Percentiles rank a stretch among this genome's conserved stretches.
Conservation (phyloP, 64 coral and sea anemone species). For the Montipora capricornis region DNA sequence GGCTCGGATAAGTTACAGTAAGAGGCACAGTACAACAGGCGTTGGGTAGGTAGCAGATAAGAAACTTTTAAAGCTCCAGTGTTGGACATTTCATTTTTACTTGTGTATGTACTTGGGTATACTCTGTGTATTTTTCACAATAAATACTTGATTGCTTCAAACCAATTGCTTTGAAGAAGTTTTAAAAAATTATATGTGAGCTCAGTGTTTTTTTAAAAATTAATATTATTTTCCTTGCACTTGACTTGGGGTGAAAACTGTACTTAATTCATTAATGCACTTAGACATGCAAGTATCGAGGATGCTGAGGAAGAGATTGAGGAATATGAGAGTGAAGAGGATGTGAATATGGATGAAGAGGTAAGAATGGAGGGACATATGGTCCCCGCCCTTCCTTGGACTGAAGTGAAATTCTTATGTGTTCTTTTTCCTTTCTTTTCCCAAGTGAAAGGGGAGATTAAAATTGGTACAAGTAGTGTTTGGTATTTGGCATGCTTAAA, state of each 20-base stretch:
- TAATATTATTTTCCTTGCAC: too few relatives aligned
- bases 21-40: conserved; percentile 33
- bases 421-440: too few relatives aligned
- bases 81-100: neutral
- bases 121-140: too few relatives aligned
- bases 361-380: neutral
- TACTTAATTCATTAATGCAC: neutral
- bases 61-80: neutral
- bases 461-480: too few relatives aligned
- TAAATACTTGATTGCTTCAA: too few relatives aligned
- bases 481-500: too few relatives aligned
- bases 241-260: neutral
- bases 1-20: conserved; percentile 69
- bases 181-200: too few relatives aligned
- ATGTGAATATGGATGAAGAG: conserved; percentile 9
- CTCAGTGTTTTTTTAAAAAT: neutral
- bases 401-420: too few relatives aligned
- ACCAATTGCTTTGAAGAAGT: too few relatives aligned
- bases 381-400: too few relatives aligned
- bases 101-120: too few relatives aligned
- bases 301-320: conserved; percentile 56
- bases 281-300: conserved; percentile 26
- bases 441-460: too few relatives aligned
- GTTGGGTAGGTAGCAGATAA: conserved; percentile 2
- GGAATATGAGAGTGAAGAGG: conserved; percentile 61